Base-by-base conservation (phyloP, 2,113 vertebrate genomes). In the Empidonax traillii region DNA sequence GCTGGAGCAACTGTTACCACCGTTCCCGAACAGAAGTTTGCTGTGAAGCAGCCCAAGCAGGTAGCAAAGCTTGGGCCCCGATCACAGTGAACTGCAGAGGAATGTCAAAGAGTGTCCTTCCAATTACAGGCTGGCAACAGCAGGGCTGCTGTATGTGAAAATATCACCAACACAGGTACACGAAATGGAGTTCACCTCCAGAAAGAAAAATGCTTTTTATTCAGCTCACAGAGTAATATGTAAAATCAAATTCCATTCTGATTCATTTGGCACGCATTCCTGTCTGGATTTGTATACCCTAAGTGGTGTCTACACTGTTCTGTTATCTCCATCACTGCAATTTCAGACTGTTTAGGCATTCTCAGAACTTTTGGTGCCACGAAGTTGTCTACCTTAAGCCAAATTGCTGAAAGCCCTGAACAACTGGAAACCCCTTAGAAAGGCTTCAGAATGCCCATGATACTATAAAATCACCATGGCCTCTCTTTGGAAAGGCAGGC, bases 11-110 rank as follows among this genome's bases (percentile, higher is more conserved):
- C 46, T 59, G 30, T 22, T 82, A 61, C 30, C 44, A 27, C 10
- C 10, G 1, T 17, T 46, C 71, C 63, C 0, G 2, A 79, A 73
- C n/a, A 53, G 77, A 76, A 68, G 49, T 28, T 65, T 47, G 61
- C 76, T 46, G 35, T 24, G 49, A 44, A 83, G 66, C 0, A 3
- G 46, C 71, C 66, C 75, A 81, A 81, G 81, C 69, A 82, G 56
- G 62, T n/a, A 94, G 74, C 49, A 47, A 39, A 62, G 58, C 25
- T 51, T 0, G 0, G 30, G n/a, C 49, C 53, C 25, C 0, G 0
- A 63, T 31, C 3, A 3, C 58, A 76, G 81, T 0, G 12, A 87
- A 76, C 44, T 67, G 49, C 55, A 61, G 35, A 78, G n/a, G 18
- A 46, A 82, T 18, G 2, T 51, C 67, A 20, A 37, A 65, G 78